These are phyloP conservation scores for Tetranychus truncatus DNA, from an alignment of 2,888 invertebrate species.

Conservation along the genomic window DNA sequence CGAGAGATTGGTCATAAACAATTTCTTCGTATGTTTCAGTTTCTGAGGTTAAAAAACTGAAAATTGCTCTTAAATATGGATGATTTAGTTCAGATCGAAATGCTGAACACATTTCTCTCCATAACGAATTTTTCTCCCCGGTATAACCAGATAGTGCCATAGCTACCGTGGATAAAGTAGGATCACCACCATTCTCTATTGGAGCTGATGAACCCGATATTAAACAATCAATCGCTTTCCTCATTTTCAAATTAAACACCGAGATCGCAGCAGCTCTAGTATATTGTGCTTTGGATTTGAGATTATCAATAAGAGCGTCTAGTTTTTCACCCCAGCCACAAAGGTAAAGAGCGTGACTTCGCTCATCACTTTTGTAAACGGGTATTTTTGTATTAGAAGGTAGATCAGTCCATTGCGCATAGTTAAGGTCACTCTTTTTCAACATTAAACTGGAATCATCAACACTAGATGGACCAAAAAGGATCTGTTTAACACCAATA, in stretches of 20 bases:
- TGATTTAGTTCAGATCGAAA: constrained; percentile 62
- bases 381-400: background rate
- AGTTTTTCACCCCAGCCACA: constrained; percentile 81
- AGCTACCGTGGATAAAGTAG: constrained; percentile 44
- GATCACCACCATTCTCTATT: constrained; percentile 26
- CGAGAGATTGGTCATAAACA: constrained; percentile 60
- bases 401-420: constrained; percentile 7
- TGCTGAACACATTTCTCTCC: constrained; percentile 52
- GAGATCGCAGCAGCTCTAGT: constrained; percentile 75
- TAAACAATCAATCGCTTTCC: constrained; percentile 64
- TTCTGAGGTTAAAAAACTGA: constrained; percentile 68
- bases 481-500: constrained; percentile 3
- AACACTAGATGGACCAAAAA: background rate
- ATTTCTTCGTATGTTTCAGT: constrained; percentile 54
- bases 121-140: constrained; percentile 59
- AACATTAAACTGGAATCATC: background rate
- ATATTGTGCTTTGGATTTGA: constrained; percentile 45
- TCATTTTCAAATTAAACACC: constrained; percentile 67
- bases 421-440: constrained; percentile 8
- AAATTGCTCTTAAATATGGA: constrained; percentile 73
- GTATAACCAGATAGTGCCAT: constrained; percentile 60
- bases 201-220: constrained; percentile 45
- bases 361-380: constrained; percentile 11
- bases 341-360: constrained; percentile 33
- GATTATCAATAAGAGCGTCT: constrained; percentile 17